Percentiles rank a stretch among this genome's conserved stretches.
These are phyloP conservation scores for Picus viridis DNA, from an alignment of 2,797 vertebrate species.

Conservation along the genomic window DNA sequence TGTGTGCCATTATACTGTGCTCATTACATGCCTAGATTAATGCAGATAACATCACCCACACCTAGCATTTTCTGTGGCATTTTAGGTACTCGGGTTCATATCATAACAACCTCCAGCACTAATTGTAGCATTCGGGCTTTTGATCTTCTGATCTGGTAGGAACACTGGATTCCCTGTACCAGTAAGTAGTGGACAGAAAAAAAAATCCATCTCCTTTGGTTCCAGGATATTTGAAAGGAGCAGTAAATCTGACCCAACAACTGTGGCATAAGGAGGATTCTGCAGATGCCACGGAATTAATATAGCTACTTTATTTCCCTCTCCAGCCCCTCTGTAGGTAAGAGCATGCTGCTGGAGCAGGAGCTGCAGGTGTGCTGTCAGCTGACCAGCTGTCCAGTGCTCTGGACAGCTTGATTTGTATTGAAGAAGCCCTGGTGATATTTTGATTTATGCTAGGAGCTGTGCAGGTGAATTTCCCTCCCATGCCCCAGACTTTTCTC, in stretches of 20 bases:
- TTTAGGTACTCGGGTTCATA: not conserved
- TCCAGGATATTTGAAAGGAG: not conserved
- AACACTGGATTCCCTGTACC: not conserved
- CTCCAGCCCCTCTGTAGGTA: not conserved
- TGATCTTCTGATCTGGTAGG: slow-evolving; percentile 1
- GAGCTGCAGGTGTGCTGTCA: not conserved
- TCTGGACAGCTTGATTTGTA: not conserved
- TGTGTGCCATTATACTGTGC: not conserved
- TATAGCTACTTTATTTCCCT: not conserved
- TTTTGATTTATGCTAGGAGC: not conserved
- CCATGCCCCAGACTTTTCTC: not conserved
- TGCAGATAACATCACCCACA: slow-evolving; percentile 40
- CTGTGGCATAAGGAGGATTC: not conserved
- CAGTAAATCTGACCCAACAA: not conserved
- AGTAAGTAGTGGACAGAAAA: not conserved
- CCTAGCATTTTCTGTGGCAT: slow-evolving; percentile 10
- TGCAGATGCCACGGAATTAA: not conserved
- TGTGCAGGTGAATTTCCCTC: not conserved
- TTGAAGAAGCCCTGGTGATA: not conserved
- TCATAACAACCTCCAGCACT: not conserved
- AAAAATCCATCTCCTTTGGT: not conserved
- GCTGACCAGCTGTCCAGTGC: not conserved
- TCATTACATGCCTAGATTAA: not conserved
- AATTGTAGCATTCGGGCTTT: not conserved
- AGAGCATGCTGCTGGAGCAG: not conserved